Evolutionary conservation across 2,113 vertebrate genomes (phyloP), one percentile per base, ranked within the genome.

Genomic region (Neopipo cinnamomea): DNA sequence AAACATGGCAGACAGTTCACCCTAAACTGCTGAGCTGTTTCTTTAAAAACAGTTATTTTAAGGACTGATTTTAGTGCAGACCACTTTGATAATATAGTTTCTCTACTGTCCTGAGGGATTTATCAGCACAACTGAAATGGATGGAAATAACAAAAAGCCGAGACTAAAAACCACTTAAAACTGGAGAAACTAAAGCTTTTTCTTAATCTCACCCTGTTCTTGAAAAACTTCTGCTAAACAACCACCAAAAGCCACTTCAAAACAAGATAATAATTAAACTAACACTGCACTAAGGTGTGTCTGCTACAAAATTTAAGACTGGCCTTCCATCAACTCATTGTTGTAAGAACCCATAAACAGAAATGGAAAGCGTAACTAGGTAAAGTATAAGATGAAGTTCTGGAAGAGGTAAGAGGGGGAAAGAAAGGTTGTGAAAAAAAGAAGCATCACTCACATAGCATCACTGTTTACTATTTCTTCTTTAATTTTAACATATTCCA

Each of bases 381-480:
- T 63, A 82, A 72, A 20, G 33, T 41, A 59, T 5, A 72, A 28
- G 14, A 76, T 30, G 9, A 93, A 72, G n/a, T 50, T 47, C 63
- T 52, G 22, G 30, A 82, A 68, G 21, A 90, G 20, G 3, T n/a
- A 94, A 84, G 21, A n/a, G 22, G 6, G 4, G 18, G 12, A 85
- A 76, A 56, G 10, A 70, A 85, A 79, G 8, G 20, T 12, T 46
- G 42, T 49, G 19, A 63, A 76, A 59, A 81, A 50, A 76, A 41
- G 31, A 56, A 85, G 65, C 8, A 62, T 33, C 41, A 92, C 99
- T 98, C 96, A 99, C 99, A 97, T 61, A 79, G 96, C 97, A 77
- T 98, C 97, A 41, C 97, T 97, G 95, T 95, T 98, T 55, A 97
- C 65, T 76, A 98, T 98, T 89, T 99, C 98, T 82, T 99, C 98